Conservation (phyloP, 1,140 invertebrate species). For the Tetragonula clypearis region DNA sequence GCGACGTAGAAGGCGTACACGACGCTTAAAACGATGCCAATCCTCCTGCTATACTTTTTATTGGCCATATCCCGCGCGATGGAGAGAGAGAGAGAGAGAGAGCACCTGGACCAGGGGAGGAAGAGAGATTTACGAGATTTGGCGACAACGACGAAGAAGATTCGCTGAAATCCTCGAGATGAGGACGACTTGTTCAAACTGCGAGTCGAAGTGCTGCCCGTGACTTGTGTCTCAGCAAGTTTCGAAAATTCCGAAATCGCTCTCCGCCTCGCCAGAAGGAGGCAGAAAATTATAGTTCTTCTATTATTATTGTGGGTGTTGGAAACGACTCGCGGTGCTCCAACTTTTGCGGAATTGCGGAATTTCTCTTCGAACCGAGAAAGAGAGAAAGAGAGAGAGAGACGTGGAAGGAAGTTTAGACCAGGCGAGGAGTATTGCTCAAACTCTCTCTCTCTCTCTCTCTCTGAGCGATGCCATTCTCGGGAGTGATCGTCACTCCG, state of each 20-base stretch:
- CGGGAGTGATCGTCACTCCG: too few relatives aligned
- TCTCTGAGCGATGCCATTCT: not conserved
- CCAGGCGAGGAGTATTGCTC: not conserved
- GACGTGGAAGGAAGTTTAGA: too few relatives aligned
- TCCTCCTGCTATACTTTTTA: slow-evolving; percentile 40
- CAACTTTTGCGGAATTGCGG: not conserved
- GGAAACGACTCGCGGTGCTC: too few relatives aligned
- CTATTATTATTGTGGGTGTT: too few relatives aligned
- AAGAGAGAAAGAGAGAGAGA: too few relatives aligned
- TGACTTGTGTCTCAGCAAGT: too few relatives aligned
- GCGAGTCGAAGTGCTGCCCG: too few relatives aligned
- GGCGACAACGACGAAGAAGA: not conserved
- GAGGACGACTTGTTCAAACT: not conserved
- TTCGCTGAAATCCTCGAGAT: not conserved
- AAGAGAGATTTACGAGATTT: slow-evolving; percentile 11
- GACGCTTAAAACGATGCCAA: slow-evolving; percentile 56
- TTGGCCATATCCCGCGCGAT: slow-evolving; percentile 2
- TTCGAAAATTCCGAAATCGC: too few relatives aligned
- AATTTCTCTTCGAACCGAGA: not conserved
- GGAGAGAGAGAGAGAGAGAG: slow-evolving; percentile 3
- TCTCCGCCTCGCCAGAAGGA: too few relatives aligned
- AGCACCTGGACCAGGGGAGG: not conserved
- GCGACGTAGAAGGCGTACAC: slow-evolving; percentile 61
- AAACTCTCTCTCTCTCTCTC: not conserved
- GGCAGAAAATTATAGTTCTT: too few relatives aligned